These are phyloP conservation scores for Prionailurus viverrinus DNA, from an alignment of 2,113 vertebrate genomes.

Conservation along the genomic window DNA sequence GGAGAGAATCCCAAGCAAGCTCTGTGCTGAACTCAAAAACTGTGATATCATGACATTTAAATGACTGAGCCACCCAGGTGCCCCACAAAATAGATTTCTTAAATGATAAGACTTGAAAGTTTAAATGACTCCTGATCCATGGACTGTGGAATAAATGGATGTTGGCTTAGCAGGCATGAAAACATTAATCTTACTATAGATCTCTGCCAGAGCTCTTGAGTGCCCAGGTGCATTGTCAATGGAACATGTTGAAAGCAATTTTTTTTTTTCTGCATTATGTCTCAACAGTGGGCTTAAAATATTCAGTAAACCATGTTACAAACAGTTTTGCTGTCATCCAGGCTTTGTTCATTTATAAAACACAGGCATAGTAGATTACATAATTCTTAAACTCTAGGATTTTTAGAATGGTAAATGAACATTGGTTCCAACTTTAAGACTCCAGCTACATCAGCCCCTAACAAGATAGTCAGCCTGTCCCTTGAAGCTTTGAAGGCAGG, in stretches of 20 bases:
- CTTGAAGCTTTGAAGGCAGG: background rate
- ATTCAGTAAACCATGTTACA: background rate
- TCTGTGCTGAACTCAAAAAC: too few relatives aligned
- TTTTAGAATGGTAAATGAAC: background rate
- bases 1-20: too few relatives aligned
- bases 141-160: background rate
- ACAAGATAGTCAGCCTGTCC: background rate
- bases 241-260: background rate
- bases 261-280: background rate
- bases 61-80: too few relatives aligned
- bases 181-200: background rate
- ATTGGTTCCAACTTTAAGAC: background rate
- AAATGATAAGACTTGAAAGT: background rate
- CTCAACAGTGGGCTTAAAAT: background rate
- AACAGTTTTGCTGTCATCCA: background rate
- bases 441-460: background rate
- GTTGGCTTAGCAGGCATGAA: background rate
- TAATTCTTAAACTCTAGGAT: background rate
- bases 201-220: background rate
- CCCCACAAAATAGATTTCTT: background rate
- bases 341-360: background rate
- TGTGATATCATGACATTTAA: too few relatives aligned
- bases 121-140: background rate
- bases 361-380: background rate
- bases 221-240: background rate